Percentiles rank a stretch among this genome's conserved stretches.
These are phyloP conservation scores for Hydropsyche tenuis DNA, from an alignment of 1,140 invertebrate genomes.

Conservation along the genomic window DNA sequence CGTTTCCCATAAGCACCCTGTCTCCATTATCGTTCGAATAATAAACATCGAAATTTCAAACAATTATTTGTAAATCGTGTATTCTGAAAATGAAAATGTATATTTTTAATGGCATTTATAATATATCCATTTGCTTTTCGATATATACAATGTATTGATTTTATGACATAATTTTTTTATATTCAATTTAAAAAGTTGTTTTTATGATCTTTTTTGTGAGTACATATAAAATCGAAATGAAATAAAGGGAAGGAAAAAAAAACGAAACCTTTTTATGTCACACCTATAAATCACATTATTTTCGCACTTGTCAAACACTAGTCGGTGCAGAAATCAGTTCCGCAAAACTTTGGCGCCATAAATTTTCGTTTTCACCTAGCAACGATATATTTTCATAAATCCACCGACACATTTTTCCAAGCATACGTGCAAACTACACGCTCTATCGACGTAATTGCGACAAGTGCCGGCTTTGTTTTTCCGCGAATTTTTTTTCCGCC, in stretches of 20 bases:
- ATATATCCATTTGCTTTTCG: no score
- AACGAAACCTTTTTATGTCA: constrained; percentile 1
- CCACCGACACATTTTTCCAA: not conserved
- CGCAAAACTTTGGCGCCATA: not conserved
- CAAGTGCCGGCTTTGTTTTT: constrained; percentile 13
- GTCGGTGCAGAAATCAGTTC: not conserved
- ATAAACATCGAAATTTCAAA: no score
- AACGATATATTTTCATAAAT: not conserved
- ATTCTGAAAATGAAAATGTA: no score
- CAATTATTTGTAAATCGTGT: no score
- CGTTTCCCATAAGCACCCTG: not conserved
- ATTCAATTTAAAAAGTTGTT: no score
- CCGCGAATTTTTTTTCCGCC: constrained; percentile 1
- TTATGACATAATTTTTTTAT: no score
- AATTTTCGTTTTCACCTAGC: constrained; percentile 2
- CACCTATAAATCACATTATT: constrained; percentile 17
- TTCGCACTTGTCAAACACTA: constrained; percentile 13
- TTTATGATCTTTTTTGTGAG: no score
- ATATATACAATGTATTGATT: no score
- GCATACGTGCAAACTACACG: no score
- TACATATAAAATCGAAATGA: no score
- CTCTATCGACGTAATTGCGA: not conserved
- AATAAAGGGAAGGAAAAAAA: not conserved
- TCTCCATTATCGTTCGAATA: no score
- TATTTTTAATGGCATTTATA: no score